Conservation (phyloP, 2,888 invertebrate species). For the Drosophila cracens region DNA sequence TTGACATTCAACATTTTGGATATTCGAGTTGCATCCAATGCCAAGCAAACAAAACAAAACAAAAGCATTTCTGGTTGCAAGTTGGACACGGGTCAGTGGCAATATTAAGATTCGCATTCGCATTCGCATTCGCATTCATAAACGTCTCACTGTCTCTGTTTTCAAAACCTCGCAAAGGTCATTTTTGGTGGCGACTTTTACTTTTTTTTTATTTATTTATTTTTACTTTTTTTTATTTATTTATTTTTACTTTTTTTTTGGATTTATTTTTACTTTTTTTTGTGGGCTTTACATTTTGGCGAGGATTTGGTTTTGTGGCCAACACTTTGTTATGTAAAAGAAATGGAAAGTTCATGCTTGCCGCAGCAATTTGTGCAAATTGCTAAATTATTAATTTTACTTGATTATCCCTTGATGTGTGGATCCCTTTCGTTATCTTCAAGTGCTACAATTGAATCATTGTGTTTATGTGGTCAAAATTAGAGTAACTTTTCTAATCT, state of each 20-base stretch:
- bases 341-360: slow-evolving; percentile 20
- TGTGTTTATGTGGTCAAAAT: background rate
- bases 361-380: slow-evolving; percentile 4
- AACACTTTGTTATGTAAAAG: slow-evolving; percentile 13
- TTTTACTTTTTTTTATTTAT: background rate
- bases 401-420: background rate
- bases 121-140: slow-evolving; percentile 6
- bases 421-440: background rate
- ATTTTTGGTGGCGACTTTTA: slow-evolving; percentile 47
- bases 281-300: background rate
- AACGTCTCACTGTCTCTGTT: slow-evolving; percentile 1
- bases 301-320: slow-evolving; percentile 18
- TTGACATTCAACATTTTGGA: slow-evolving; percentile 41
- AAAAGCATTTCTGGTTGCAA: slow-evolving; percentile 49
- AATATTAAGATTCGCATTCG: slow-evolving; percentile 34
- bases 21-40: slow-evolving; percentile 15
- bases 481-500: background rate
- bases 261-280: background rate
- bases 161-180: slow-evolving; percentile 34
- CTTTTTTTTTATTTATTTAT: slow-evolving; percentile 27
- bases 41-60: slow-evolving; percentile 3
- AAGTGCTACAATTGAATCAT: background rate
- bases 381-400: background rate
- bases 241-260: background rate
- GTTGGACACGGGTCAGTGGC: slow-evolving; percentile 52